Base-by-base conservation (phyloP, 2,888 invertebrate species). In the Lasioglossum lativentre region DNA sequence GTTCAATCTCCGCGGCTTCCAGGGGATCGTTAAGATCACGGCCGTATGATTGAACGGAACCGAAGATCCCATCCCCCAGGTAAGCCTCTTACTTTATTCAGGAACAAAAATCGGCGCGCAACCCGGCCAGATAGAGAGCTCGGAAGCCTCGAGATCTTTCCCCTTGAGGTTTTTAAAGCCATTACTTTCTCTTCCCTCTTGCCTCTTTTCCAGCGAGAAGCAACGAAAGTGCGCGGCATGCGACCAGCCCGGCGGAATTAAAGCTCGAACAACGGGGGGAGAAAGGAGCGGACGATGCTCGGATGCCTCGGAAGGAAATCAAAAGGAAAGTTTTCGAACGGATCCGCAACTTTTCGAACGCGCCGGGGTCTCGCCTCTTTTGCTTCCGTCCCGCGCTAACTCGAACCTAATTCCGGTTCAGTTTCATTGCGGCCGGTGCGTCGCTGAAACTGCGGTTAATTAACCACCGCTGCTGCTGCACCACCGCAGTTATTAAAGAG, bases 61-160 rank as follows among this genome's bases (percentile, higher is more conserved):
- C 40, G 70, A 34, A 56, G 38, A 30, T 56, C 74, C 42, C 23
- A 34, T 68, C 40, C 27, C 16, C 56, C n/a, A n/a, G 40, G 45
- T 83, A 88, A 88, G 88, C 90, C 63, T 85, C 90, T 88, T 85
- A 90, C 78, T 68, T 83, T 71, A n/a, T 70, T 70, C 78, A n/a
- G 59, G 79, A 79, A 83, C 71, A 79, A 88, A 80, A 80, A 80
- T 85, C 80, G 80, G 19, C 27, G 27, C 27, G 72, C 27, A 73
- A 34, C 73, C n/a, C 14, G 56, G n/a, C n/a, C 56, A 75, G 38
- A 71, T 45, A 75, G 45, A 75, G 45, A 30, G 10, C 45, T 27
- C 10, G 23, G 75, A 47, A 16, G 40, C 56, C n/a, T n/a, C 78
- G 4, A 63, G 52, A 72, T 76, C 66, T 80, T 66, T 78, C 27